Conservation (phyloP, 2,888 invertebrate genomes). For the Rhimphoctona megacephalus region DNA sequence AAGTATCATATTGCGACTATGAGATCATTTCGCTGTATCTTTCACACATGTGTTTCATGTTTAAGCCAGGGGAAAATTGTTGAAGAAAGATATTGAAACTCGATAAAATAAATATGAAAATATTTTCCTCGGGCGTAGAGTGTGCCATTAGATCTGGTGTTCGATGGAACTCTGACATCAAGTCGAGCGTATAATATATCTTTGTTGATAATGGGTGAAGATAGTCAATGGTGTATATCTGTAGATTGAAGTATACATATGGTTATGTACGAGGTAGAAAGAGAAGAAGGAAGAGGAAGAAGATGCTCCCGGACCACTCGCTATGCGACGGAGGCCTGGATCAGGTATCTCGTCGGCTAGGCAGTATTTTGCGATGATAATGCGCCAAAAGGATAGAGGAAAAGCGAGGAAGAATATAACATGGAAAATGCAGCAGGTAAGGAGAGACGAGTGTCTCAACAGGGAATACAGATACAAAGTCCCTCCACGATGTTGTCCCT, state of each 20-base stretch:
- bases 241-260: background rate
- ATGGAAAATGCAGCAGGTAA: slow-evolving; percentile 78
- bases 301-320: slow-evolving; percentile 21
- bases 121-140: background rate
- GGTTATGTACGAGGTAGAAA: background rate
- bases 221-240: background rate
- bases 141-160: slow-evolving; percentile 20
- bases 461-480: slow-evolving; percentile 78
- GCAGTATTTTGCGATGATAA: slow-evolving; percentile 56
- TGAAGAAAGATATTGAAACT: slow-evolving; percentile 14
- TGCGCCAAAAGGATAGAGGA: slow-evolving; percentile 51
- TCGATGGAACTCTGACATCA: background rate
- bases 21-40: background rate
- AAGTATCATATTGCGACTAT: background rate
- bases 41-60: background rate
- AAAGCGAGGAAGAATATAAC: slow-evolving; percentile 58
- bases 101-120: slow-evolving; percentile 23
- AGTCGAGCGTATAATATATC: slow-evolving; percentile 16
- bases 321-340: slow-evolving; percentile 34
- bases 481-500: slow-evolving; percentile 39
- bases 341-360: slow-evolving; percentile 35
- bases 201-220: slow-evolving; percentile 27
- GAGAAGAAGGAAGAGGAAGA: background rate
- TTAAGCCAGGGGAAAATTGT: background rate
- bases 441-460: slow-evolving; percentile 81